Evolutionary conservation across 2,113 vertebrate species (phyloP).

Genomic region (Tachuris rubrigastra): DNA sequence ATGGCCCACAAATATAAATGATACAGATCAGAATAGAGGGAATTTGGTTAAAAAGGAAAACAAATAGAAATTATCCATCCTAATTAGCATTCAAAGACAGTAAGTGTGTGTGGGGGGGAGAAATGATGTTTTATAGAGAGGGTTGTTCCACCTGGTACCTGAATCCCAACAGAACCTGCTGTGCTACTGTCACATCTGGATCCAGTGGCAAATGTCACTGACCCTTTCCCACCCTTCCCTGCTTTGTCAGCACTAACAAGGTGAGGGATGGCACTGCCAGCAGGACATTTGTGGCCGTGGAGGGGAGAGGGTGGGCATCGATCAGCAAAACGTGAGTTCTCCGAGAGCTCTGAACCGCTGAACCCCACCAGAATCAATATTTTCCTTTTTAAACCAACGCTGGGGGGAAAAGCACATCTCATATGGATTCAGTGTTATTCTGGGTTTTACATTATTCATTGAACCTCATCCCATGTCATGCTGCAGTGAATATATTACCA

Average conservation of each 20-base stretch:
- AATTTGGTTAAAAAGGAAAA: background rate
- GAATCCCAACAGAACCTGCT: background rate
- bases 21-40: conserved; percentile 1
- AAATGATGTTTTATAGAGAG: background rate
- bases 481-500: background rate
- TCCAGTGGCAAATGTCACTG: background rate
- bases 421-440: background rate
- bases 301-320: background rate
- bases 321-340: background rate
- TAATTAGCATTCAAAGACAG: conserved; percentile 1
- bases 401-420: background rate
- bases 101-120: background rate
- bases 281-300: accelerated
- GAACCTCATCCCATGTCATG: background rate
- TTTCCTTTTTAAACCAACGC: background rate
- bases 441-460: background rate
- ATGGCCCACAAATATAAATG: background rate
- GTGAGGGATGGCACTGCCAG: accelerated
- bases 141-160: background rate
- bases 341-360: background rate
- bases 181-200: background rate
- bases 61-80: background rate
- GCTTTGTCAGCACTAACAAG: background rate
- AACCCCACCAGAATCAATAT: conserved; percentile 14
- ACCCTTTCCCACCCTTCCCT: background rate